Evolutionary conservation across 2,888 invertebrate genomes (phyloP).

Genomic region (Polyploca ridens): DNA sequence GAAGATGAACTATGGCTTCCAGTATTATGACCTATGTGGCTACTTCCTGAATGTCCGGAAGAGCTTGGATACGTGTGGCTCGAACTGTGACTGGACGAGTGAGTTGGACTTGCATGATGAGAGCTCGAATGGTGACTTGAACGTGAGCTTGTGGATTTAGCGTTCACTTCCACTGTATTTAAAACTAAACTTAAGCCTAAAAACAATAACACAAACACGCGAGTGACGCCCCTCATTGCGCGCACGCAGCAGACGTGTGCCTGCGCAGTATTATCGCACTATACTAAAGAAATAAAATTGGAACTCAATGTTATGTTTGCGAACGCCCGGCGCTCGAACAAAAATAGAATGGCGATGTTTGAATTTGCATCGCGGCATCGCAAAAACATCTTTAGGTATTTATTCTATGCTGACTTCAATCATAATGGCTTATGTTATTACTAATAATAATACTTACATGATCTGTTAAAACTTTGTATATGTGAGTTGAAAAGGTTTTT

Average conservation of each 20-base stretch:
- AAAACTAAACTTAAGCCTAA: not conserved
- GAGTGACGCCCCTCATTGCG: not conserved
- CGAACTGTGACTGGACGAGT: not conserved
- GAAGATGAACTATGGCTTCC: slow-evolving; percentile 4
- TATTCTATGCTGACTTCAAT: not conserved
- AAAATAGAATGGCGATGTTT: not conserved
- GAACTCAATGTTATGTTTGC: not conserved
- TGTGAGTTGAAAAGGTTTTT: no score
- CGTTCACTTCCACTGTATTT: not conserved
- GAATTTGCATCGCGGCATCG: not conserved
- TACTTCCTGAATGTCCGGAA: not conserved
- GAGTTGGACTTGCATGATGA: not conserved
- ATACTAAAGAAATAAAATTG: not conserved
- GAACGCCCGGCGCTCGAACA: not conserved
- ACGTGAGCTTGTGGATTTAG: not conserved
- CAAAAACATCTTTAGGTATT: not conserved
- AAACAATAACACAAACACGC: not conserved
- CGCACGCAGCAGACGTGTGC: not conserved
- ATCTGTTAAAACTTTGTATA: no score
- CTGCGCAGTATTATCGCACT: not conserved
- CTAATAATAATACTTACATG: no score
- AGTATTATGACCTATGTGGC: not conserved
- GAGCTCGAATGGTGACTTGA: not conserved
- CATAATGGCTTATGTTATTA: no score
- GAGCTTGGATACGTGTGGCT: not conserved